These are phyloP conservation scores for Macaria liturata DNA, from an alignment of 2,888 invertebrate species.

Conservation along the genomic window DNA sequence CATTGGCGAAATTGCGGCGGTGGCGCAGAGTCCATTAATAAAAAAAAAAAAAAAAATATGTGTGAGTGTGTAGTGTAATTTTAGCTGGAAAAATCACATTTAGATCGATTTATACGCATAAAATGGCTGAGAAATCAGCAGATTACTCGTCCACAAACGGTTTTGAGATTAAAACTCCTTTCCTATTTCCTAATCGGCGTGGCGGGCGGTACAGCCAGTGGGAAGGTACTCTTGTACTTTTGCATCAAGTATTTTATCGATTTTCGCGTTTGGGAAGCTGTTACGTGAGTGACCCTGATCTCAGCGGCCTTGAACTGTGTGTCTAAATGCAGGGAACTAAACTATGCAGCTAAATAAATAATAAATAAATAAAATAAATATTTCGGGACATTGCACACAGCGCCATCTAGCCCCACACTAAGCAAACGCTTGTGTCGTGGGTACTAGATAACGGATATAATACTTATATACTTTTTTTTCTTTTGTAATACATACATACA, in stretches of 20 bases:
- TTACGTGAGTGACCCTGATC: conserved; percentile 49
- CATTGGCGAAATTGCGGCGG: too few relatives aligned
- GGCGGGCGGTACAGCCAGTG: conserved; percentile 99
- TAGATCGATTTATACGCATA: conserved; percentile 62
- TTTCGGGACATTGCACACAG: too few relatives aligned
- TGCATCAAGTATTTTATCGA: conserved; percentile 41
- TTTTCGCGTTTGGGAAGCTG: conserved; percentile 44
- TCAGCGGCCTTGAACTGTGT: conserved; percentile 2
- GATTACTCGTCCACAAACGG: conserved; percentile 68
- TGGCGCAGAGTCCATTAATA: too few relatives aligned
- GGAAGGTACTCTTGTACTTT: conserved; percentile 90
- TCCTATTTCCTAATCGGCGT: conserved; percentile 91
- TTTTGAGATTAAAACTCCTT: conserved; percentile 79
- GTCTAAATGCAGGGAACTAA: conserved; percentile 1
- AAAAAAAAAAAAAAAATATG: too few relatives aligned
- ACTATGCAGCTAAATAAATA: too few relatives aligned
- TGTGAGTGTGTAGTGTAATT: conserved; percentile 58
- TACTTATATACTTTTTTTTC: too few relatives aligned
- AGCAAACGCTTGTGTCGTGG: too few relatives aligned
- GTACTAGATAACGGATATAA: too few relatives aligned
- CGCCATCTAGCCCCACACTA: too few relatives aligned
- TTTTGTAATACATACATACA: too few relatives aligned
- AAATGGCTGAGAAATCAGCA: conserved; percentile 74
- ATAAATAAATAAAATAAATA: too few relatives aligned
- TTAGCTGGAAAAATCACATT: conserved; percentile 53